Evolutionary conservation across 2,113 vertebrate genomes (phyloP), one percentile per base, ranked within the genome.

Genomic region (Aspidoscelis tigris): DNA sequence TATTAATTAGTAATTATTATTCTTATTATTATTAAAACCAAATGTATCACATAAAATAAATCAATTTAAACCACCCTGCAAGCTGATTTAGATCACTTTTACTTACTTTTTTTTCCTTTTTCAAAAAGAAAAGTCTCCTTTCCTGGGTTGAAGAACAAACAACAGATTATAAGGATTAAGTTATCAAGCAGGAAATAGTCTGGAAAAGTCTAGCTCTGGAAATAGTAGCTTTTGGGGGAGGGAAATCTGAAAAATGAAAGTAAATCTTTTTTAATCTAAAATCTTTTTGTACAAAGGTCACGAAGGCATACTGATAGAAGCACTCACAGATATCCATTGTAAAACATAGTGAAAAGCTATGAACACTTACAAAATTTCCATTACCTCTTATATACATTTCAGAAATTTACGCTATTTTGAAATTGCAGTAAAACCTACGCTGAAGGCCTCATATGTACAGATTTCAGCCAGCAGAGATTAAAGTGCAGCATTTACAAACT

Each of bases 31-130:
- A 33, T 33, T 33, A 33, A 33, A 33, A 33, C 33, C 33, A 33
- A 33, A 33, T 33, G 33, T 33, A 33, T 33, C 33, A 33, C 33
- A 33, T 33, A 33, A 33, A 33, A 33, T 33, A 24, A 39, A 41
- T 33, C 12, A 39, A 79, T 43, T 65, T 61, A 44, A 65, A 6
- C 55, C 24, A 53, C 14, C 33, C 41, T 43, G 66, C 39, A 22
- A 55, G 50, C 55, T 84, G 69, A 79, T 79, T 85, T n/a, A 74
- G 77, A 72, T 1, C 18, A 65, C 24, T 22, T 72, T 78, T 61
- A 18, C 58, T 78, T 61, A 18, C 58, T 61, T 61, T 61, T 61
- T 4, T 61, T 61, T 61, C 76, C 22, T 24, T 50, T 50, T 50
- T 50, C 5, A 50, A 33, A 65, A 39, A 78, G 53, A 72, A 10